A percentile compares a stretch with the other conserved stretches of the same genome.
Conservation (phyloP, 2,797 vertebrate species). For the Melanogrammus aeglefinus region DNA sequence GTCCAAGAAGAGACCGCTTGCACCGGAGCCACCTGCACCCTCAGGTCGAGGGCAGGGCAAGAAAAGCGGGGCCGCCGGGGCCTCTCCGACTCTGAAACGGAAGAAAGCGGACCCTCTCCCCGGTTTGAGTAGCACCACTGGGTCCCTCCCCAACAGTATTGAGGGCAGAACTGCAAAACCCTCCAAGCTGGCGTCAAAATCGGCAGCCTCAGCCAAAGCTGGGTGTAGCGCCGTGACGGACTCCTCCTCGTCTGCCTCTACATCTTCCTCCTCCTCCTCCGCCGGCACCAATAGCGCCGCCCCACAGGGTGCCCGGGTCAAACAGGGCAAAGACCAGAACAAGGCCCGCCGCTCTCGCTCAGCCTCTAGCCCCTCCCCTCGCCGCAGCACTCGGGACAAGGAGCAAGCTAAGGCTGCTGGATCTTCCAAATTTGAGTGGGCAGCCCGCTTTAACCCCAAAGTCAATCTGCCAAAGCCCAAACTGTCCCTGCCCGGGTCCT, state of each 20-base stretch:
- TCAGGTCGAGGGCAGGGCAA: conserved; percentile 88
- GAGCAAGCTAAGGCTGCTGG: conserved; percentile 91
- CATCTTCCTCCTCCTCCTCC: conserved; percentile 95
- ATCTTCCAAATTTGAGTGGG: conserved; percentile 99
- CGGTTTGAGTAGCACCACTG: conserved; percentile 86
- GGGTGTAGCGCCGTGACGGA: conserved; percentile 99
- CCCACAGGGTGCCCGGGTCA: conserved; percentile 91
- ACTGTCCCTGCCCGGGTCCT: conserved; percentile 97
- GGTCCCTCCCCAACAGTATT: conserved; percentile 86
- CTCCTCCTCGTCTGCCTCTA: conserved; percentile 94
- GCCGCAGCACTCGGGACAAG: conserved; percentile 93
- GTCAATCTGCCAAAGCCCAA: conserved; percentile 99
- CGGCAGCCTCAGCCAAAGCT: conserved; percentile 99
- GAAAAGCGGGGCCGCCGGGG: conserved; percentile 86
- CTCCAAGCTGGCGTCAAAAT: conserved; percentile 99
- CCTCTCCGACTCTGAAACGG: conserved; percentile 90
- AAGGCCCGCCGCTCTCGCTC: conserved; percentile 95
- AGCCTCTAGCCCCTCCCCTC: conserved; percentile 95
- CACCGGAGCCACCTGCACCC: conserved; percentile 80
- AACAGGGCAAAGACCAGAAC: conserved; percentile 99
- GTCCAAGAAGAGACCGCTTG: conserved; percentile 89
- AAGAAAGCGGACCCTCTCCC: conserved; percentile 92
- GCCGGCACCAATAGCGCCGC: conserved; percentile 81
- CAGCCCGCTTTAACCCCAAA: conserved; percentile 97
- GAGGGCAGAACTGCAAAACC: conserved; percentile 97